Base-by-base conservation (phyloP, 2,888 invertebrate species). In the Heliconius ismenius region DNA sequence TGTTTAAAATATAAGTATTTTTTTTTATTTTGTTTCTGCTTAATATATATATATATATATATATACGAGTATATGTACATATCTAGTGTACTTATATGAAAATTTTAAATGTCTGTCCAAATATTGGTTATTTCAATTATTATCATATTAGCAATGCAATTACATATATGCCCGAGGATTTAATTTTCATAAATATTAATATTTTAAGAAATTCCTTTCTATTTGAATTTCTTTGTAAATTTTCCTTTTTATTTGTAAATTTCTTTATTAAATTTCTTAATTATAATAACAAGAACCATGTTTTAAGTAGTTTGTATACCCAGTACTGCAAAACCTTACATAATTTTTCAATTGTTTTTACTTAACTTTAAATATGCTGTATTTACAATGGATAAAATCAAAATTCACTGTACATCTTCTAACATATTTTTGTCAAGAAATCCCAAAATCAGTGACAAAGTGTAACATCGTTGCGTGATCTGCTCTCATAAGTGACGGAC, bases 401-500 rank as follows among this genome's bases (percentile, higher is more conserved):
- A 64, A 64, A 64, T 64, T 64, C 64, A 28, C 64, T 64, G 18
- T 49, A 49, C 6, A 49, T 7, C 15, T 13, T 26, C 26, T 62
- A 62, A 62, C 62, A 62, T 13, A 62, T 24, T 62, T 24, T 26
- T 26, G 15, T 2, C 7, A 62, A 62, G 62, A 7, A 62, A 26
- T 62, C 18, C 26, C 7, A 62, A 62, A 26, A 62, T 24, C 58
- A n/a, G n/a, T n/a, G n/a, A n/a, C 10, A n/a, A 60, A 60, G 2
- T 7, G 15, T 62, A 62, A 62, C 15, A 62, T 26, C 13, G 62
- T 62, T 62, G 62, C 62, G 62, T 62, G 62, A 62, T 26, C 26
- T 62, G 62, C 26, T 62, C 62, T 62, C 62, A 26, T 62, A 62
- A 62, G 62, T 26, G 62, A 62, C 62, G 26, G 62, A 62, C 26